Evolutionary conservation across 2,888 invertebrate genomes (phyloP), one percentile per base, ranked within the genome.

Genomic region (Eilema depressum): DNA sequence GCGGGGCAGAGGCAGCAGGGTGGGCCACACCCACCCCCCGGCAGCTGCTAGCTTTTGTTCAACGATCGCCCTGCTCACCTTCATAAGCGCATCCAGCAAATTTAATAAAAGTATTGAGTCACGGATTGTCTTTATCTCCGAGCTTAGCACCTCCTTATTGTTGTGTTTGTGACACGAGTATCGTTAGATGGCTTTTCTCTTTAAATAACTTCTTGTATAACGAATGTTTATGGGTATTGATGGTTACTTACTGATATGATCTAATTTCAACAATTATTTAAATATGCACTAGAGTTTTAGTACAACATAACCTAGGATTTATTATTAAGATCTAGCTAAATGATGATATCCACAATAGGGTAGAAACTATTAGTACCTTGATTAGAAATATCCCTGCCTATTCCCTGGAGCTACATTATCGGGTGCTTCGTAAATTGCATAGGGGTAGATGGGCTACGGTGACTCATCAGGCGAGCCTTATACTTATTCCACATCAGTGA

Each of bases 41-140:
- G 86, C 92, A 92, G 92, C 90, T 91, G 91, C 77, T 81, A 76
- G 78, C 83, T 86, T 86, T 90, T 92, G 89, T 91, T 89, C 88
- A 77, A 82, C 83, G 83, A 79, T 81, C 83, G 83, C 83, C 86
- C 85, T 80, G 86, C 87, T 85, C 82, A 87, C 88, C 85, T 89
- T 86, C 86, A 86, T 89, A 88, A 89, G 86, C 86, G 84, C 86
- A 89, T 88, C 85, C 86, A 88, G 88, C 90, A 89, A 89, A 89
- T 88, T 90, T 89, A 88, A 88, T 89, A 88, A 88, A 87, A 87
- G 84, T 83, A 86, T 83, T 79, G 81, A 83, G 83, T 88, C 86
- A 86, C 85, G 87, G 80, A 79, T 78, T 81, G 78, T 76, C 80
- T 87, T 86, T 86, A 87, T 85, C 85, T 86, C 67, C 68, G 69